Percentiles rank a stretch among this genome's conserved stretches.
These are phyloP conservation scores for Parascotia fuliginaria DNA, from an alignment of 2,888 invertebrate species.

Conservation along the genomic window DNA sequence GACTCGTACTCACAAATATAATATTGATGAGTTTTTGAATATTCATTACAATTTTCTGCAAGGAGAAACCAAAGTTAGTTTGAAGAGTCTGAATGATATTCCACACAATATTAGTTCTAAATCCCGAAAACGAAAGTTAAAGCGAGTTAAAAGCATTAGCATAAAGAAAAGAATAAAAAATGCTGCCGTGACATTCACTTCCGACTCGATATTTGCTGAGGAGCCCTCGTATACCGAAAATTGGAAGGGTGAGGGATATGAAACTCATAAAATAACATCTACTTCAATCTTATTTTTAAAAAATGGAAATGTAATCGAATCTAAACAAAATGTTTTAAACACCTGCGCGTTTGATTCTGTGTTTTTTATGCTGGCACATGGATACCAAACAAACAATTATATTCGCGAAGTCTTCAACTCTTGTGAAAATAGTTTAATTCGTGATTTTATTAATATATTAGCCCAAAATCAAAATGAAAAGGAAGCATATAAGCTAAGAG, in stretches of 20 bases:
- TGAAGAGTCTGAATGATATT: conserved; percentile 5
- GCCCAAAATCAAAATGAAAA: conserved; percentile 17
- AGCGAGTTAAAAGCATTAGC: conserved; percentile 14
- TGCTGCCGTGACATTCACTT: conserved; percentile 15
- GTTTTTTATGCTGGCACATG: conserved; percentile 18
- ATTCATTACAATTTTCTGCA: conserved; percentile 4
- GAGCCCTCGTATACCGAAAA: conserved; percentile 21
- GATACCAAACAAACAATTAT: conserved; percentile 18
- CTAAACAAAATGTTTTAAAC: conserved; percentile 18
- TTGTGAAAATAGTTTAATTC: conserved; percentile 15
- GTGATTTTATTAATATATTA: conserved; percentile 18
- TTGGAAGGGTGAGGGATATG: conserved; percentile 19
- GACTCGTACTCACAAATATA: conserved; percentile 3
- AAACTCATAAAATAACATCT: conserved; percentile 17
- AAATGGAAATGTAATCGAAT: conserved; percentile 17
- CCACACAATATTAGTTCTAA: conserved; percentile 18
- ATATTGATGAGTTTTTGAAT: conserved; percentile 5
- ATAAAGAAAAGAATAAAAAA: conserved; percentile 19
- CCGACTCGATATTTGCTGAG: conserved; percentile 20
- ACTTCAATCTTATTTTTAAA: conserved; percentile 18
- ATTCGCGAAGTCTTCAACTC: conserved; percentile 13
- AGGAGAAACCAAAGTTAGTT: conserved; percentile 5
- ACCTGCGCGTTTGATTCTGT: conserved; percentile 19
- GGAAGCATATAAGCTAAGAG: conserved; percentile 17
- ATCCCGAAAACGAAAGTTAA: conserved; percentile 18